Base-by-base conservation (phyloP, 2,888 invertebrate species). In the Chrysotoxum bicinctum region DNA sequence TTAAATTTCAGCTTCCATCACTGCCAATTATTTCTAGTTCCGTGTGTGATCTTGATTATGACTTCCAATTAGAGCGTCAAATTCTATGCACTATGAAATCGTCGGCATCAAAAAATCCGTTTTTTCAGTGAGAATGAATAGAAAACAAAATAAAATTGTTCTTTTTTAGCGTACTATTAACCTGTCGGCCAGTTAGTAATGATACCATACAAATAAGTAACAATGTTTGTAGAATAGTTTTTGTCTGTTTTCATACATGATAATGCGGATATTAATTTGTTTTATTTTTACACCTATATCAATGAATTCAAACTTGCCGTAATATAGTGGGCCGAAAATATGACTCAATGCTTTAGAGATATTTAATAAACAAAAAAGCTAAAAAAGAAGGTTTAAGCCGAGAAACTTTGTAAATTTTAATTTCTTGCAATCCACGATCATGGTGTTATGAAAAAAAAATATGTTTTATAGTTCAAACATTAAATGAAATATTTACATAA, bases 11-110 rank as follows among this genome's bases (percentile, higher is more conserved):
- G 91, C 86, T 91, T 79, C 90, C 91, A 35, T 88, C 88, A 89
- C 87, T 91, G 89, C 90, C 91, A 78, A 89, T 89, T 86, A 87
- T 89, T 69, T 88, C 89, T 75, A 87, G 89, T 66, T 82, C 89
- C 80, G 87, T 90, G 26, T 88, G 89, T 74, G 88, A 89, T 43
- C 88, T 91, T 66, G 92, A 92, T 77, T 92, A 92, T 88, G 92
- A 92, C 88, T 92, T 92, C 87, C 91, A 91, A 87, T 86, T 92
- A 88, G 92, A 92, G 79, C 90, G 92, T 60, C 92, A 92, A 89
- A 91, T 91, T 43, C 88, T 92, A 60, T 92, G 92, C 88, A 91
- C 92, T 69, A 91, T 91, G 89, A 92, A 92, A 89, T 91, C 92
- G 0, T 90, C 91, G 43, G 90, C 91, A 70, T 90, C 91, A 16